Conservation (phyloP, 2,113 vertebrate species). For the Spea bombifrons region DNA sequence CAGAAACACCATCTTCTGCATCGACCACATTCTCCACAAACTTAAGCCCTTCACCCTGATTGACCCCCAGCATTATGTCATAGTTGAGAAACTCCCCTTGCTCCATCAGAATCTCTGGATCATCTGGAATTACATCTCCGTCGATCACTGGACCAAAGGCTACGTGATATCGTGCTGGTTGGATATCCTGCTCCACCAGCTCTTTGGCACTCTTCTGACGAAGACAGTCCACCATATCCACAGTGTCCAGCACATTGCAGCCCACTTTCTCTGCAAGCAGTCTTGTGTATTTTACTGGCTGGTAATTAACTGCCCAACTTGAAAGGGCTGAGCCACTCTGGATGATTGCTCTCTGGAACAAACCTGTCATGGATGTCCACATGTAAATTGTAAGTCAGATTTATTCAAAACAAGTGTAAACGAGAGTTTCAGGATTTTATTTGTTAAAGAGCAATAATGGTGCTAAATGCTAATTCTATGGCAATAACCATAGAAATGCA, state of each 20-base stretch:
- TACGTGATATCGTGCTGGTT: conserved; percentile 94
- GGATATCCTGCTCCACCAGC: conserved; percentile 97
- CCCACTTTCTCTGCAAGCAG: conserved; percentile 94
- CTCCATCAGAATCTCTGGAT: conserved; percentile 98
- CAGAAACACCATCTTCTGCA: conserved; percentile 92
- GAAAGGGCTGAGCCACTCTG: conserved; percentile 95
- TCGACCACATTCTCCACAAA: conserved; percentile 98
- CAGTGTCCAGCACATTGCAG: conserved; percentile 94
- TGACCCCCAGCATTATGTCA: conserved; percentile 98
- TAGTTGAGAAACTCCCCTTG: conserved; percentile 99
- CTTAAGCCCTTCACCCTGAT: conserved; percentile 95
- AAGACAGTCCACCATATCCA: conserved; percentile 98
- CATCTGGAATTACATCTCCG: conserved; percentile 94
- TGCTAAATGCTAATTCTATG: too few species aligned
- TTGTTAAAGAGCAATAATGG: not conserved
- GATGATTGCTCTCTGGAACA: conserved; percentile 97
- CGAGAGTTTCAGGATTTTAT: not conserved
- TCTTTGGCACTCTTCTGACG: conserved; percentile 93
- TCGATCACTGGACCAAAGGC: conserved; percentile 97
- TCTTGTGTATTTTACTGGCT: conserved; percentile 96
- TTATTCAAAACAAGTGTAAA: not conserved
- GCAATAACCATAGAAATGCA: too few species aligned
- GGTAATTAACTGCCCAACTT: conserved; percentile 99
- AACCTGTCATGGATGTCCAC: conserved; percentile 70
- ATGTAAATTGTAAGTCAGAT: not conserved